phyloP scores from a whole-genome alignment of 2,797 vertebrate species.

The Petrocephalus sullivani region DNA sequence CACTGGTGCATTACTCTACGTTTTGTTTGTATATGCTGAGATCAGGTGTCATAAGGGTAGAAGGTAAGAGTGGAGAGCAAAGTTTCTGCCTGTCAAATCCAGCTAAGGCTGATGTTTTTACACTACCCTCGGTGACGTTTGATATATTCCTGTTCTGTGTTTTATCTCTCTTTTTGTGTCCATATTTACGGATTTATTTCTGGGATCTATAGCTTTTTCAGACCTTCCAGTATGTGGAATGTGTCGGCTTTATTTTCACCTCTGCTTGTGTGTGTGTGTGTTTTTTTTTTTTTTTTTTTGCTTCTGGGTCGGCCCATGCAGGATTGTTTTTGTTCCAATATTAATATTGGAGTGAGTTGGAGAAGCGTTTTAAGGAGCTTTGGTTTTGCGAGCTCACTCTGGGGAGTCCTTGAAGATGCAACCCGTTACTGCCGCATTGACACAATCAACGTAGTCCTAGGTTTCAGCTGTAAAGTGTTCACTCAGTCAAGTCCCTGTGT shows the following conservation, averaged over 20 bases:
- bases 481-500: neutral
- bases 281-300: too few species aligned
- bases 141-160: constrained; percentile 21
- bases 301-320: neutral
- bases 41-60: neutral
- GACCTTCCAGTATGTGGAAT: neutral
- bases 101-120: neutral
- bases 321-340: neutral
- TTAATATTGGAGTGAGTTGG: neutral
- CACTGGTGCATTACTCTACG: neutral
- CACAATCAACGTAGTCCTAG: neutral
- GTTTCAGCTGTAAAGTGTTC: neutral
- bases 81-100: neutral
- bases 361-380: neutral
- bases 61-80: neutral
- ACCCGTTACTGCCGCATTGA: neutral
- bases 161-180: constrained; percentile 30
- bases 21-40: neutral
- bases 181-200: neutral
- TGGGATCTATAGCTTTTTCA: neutral
- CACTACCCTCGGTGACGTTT: neutral
- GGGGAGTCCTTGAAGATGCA: neutral
- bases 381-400: neutral
- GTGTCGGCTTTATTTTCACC: neutral
- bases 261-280: too few species aligned